Evolutionary conservation across 1,140 invertebrate genomes (phyloP), one percentile per base, ranked within the genome.

Genomic region (Pentalonia nigronervosa): DNA sequence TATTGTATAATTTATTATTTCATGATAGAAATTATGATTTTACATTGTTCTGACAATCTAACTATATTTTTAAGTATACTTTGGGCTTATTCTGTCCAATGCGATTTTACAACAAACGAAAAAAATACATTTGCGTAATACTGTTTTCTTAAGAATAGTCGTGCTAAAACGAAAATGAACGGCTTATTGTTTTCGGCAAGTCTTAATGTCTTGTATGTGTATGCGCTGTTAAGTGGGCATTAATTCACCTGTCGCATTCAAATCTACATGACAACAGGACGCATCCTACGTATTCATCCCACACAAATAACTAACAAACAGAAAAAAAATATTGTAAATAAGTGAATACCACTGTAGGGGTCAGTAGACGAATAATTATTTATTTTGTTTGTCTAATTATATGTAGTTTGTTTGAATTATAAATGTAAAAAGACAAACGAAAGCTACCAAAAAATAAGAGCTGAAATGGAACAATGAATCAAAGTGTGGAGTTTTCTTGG

Each of bases 161-260:
- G 89, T 90, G 89, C 53, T 30, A 60, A 90, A 90, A 45, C 36
- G 36, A 90, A 90, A 30, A 17, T 20, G 23, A 60, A 90, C 56
- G 25, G 41, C 45, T 23, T 23, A 83, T 92, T 83, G 90, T 92
- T 92, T 92, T 92, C 90, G 67, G 45, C 4, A 41, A 50, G 9
- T 50, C 67, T 56, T 25, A 6, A 23, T 56, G 48, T 36, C n/a
- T 41, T 81, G 45, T 20, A 41, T 53, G 48, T 93, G 34, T 50
- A 93, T 50, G 91, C 41, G 81, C 34, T 56, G 91, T 93, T 93
- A 93, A 93, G 91, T 86, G 81, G 81, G 36, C 81, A 93, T 93
- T 53, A 93, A 93, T 93, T 86, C 91, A 93, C 81, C 76, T 84
- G 91, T 86, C 91, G 47, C 50, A 23, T 92, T 92, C 21, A 41